Base-by-base conservation (phyloP, 2,113 vertebrate species). In the Columba livia region DNA sequence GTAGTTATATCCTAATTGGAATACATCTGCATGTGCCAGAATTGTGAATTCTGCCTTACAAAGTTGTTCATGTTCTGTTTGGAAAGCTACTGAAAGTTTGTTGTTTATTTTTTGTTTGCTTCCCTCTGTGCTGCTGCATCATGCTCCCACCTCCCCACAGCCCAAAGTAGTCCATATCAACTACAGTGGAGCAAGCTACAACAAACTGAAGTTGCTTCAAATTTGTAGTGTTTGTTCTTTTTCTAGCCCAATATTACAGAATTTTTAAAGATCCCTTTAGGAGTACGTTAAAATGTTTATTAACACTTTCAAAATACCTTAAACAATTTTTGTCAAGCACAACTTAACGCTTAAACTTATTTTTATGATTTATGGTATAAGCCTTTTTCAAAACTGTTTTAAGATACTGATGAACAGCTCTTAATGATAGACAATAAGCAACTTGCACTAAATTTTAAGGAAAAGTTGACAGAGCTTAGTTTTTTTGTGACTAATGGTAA, bases 281-380 rank as follows among this genome's bases (percentile, higher is more conserved):
- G 20, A 58, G 4, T 28, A 32, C 1, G 0, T 40, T 12, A 57
- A 34, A 79, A 78, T 0, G 0, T 36, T 79, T 64, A 77, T 5
- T 78, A 31, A 47, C 56, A 19, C 29, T 56, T 66, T 10, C 61
- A 42, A 32, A 72, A 85, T 0, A 62, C 6, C 20, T 20, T 75
- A 23, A 85, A 66, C 23, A 11, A n/a, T 44, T 86, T 60, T 13
- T 79, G 9, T 36, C 17, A 77, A 78, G 42, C 4, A 4, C 5
- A 54, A 32, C 8, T 62, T 87, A 64, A 64, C 0, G 8, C 24
- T 40, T 84, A 71, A 60, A 29, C 12, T 26, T 75, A 3, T 34
- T 81, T 80, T 81, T 44, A 10, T 47, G 12, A 23, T 57, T 47
- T 34, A 28, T 50, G 16, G 20, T 74, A 15, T 4, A 7, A 78